phyloP scores from a whole-genome alignment of 1,140 invertebrate genomes.

The Muscidifurax raptorellus region DNA sequence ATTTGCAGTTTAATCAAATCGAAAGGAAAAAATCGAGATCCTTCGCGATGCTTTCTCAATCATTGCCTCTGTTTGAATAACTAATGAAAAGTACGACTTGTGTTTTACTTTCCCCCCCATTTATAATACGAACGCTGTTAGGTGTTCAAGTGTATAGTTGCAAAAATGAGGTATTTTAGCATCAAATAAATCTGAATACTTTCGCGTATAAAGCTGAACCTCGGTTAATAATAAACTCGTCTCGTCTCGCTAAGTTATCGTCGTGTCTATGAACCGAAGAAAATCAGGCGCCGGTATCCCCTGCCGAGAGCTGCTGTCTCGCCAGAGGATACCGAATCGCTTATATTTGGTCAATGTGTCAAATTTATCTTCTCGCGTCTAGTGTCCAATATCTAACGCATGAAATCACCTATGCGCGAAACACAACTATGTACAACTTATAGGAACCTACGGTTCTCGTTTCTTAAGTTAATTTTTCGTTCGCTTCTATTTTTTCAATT shows the following conservation, averaged over 20 bases:
- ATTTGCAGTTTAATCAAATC: conserved; percentile 4
- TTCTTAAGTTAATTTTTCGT: conserved; percentile 21
- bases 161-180: not conserved
- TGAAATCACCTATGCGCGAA: conserved; percentile 40
- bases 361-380: conserved; percentile 6
- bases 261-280: not conserved
- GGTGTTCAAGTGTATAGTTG: conserved; percentile 37
- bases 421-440: conserved; percentile 46
- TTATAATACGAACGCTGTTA: conserved; percentile 8
- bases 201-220: not conserved
- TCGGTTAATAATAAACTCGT: not conserved
- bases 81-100: conserved; percentile 30
- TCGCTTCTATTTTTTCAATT: not conserved
- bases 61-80: conserved; percentile 4
- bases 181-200: conserved; percentile 21
- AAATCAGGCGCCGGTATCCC: not conserved
- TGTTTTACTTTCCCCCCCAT: not conserved
- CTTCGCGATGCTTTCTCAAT: conserved; percentile 22
- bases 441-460: conserved; percentile 33
- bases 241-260: not conserved
- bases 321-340: conserved; percentile 10
- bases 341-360: not conserved
- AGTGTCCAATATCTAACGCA: conserved; percentile 34
- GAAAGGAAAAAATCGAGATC: conserved; percentile 19
- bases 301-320: not conserved